phyloP scores from a whole-genome alignment of 1,140 invertebrate species.

The Druon quercuslanigerum region DNA sequence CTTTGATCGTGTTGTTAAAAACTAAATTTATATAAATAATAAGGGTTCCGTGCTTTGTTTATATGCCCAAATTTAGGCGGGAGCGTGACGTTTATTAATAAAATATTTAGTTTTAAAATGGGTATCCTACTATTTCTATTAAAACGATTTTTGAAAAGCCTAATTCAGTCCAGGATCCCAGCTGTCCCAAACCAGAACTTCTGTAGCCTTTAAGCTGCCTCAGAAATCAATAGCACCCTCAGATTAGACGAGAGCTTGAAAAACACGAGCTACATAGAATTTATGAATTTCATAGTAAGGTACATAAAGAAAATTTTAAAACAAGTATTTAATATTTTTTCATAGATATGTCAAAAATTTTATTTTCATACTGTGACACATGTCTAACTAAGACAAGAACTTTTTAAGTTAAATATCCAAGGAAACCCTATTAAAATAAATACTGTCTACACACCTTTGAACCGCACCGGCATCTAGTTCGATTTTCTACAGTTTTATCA shows the following conservation, averaged over 20 bases:
- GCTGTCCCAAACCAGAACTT: too few species aligned
- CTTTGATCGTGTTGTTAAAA: too few species aligned
- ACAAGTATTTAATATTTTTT: background rate
- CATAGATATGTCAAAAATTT: background rate
- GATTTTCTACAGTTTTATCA: constrained; percentile 45
- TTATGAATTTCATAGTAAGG: background rate
- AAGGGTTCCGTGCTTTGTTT: too few species aligned
- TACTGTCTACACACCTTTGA: constrained; percentile 81
- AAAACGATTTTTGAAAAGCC: too few species aligned
- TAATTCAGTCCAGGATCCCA: too few species aligned
- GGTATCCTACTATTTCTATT: too few species aligned
- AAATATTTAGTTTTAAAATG: too few species aligned
- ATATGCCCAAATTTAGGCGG: too few species aligned
- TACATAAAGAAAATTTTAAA: background rate
- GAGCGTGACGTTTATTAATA: too few species aligned
- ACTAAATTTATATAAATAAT: too few species aligned
- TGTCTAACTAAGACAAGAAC: constrained; percentile 8
- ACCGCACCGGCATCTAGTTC: constrained; percentile 80
- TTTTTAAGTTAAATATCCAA: constrained; percentile 4
- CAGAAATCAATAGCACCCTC: background rate
- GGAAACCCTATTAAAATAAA: constrained; percentile 77
- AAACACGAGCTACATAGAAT: background rate
- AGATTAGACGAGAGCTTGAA: constrained; percentile 32
- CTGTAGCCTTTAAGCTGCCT: too few species aligned
- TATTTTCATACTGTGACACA: background rate